Base-by-base conservation (phyloP, 64 coral and sea anemone genomes). In the Montipora cactus region DNA sequence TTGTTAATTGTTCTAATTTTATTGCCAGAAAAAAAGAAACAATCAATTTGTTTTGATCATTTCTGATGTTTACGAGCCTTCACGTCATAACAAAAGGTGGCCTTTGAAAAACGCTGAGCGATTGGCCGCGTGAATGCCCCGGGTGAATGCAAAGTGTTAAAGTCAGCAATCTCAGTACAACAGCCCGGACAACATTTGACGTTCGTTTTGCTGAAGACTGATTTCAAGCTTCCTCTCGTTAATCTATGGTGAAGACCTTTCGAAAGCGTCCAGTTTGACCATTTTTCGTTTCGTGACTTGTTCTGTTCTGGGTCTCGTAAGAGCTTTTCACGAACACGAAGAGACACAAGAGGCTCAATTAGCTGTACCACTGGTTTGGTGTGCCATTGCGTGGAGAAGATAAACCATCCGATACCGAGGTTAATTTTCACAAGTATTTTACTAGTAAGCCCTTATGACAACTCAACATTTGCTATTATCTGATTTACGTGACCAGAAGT, bases 401-500 rank as follows among this genome's bases (percentile, higher is more conserved):
- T 49, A 5, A 50, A 49, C 46, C 49, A 13, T 50, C 76, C 15
- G 46, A 50, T 48, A 78, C 8, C 12, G 8, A 49, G 45, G 19
- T 50, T 50, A 37, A 57, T 57, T 57, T 57, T 6, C 6, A 57
- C 53, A 57, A 57, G 53, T 0, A 8, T 57, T 37, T 37, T 37
- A 37, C 37, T 2, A 37, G 37, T 6, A 57, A 57, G 11, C 4
- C 53, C 53, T 57, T 8, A 72, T 16, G 82, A 72, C 44, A n/a
- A 71, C 66, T 11, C 19, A 86, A 71, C 46, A 47, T 84, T 19
- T 11, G 53, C 11, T 4, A 69, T 84, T 66, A 44, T 47, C 2
- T 50, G 14, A 72, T 86, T 86, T 37, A 52, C 82, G 82, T 86
- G 82, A 86, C 82, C 47, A 45, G 3, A 86, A 10, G 82, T 86